Conservation (phyloP, 1,140 invertebrate genomes). For the Mizuhopecten yessoensis region DNA sequence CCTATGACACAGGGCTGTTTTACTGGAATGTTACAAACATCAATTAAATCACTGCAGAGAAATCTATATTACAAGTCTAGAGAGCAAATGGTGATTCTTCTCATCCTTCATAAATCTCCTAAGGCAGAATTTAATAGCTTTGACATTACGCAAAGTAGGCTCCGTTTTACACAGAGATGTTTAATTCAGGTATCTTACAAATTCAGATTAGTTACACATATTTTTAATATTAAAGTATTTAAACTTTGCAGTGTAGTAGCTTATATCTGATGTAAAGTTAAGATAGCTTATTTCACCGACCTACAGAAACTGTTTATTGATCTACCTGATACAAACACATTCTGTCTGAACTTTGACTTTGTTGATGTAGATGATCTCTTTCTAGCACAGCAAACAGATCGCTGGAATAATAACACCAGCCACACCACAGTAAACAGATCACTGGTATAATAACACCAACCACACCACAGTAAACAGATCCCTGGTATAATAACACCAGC, state of each 20-base stretch:
- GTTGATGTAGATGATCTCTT: background rate
- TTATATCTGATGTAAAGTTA: background rate
- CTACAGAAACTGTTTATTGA: background rate
- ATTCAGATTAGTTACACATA: background rate
- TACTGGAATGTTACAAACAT: slow-evolving; percentile 27
- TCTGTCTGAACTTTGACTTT: background rate
- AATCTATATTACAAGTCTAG: background rate
- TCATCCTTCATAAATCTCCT: background rate
- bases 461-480: background rate
- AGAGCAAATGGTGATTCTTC: background rate
- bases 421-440: too few relatives aligned
- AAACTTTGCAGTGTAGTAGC: background rate
- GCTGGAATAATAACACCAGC: background rate
- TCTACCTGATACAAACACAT: background rate
- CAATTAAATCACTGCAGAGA: background rate
- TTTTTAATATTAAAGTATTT: background rate
- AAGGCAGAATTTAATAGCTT: too few relatives aligned
- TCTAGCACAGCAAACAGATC: background rate
- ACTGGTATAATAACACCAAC: too few relatives aligned
- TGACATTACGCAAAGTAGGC: background rate
- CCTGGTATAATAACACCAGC: background rate
- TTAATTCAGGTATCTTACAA: background rate
- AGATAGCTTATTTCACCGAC: background rate
- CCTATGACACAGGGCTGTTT: background rate
- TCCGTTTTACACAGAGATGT: background rate